A percentile compares a stretch with the other conserved stretches of the same genome.
Evolutionary conservation across 2,797 vertebrate species (phyloP).

Genomic region (Eulemur coronatus): DNA sequence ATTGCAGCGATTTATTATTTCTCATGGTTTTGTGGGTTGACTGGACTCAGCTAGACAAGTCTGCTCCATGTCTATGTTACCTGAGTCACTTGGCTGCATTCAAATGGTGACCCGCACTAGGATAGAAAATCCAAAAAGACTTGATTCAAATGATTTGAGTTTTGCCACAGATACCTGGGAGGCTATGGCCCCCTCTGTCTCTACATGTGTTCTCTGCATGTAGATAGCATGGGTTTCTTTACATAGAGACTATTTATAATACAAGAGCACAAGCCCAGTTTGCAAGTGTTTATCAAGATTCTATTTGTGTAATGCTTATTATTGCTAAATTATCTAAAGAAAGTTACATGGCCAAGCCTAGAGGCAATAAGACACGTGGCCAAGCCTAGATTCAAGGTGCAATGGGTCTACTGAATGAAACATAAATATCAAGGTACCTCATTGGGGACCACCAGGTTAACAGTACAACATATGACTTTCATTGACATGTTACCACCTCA

Average conservation of each 20-base stretch:
- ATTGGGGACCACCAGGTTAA: neutral
- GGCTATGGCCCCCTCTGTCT: neutral
- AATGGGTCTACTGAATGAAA: neutral
- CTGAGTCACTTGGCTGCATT: neutral
- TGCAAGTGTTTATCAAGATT: neutral
- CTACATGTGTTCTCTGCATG: neutral
- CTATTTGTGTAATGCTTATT: neutral
- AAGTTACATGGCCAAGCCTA: neutral
- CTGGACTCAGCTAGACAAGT: neutral
- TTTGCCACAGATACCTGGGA: neutral
- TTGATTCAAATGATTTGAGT: too few species aligned
- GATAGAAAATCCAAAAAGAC: neutral
- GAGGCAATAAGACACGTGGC: neutral
- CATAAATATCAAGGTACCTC: neutral
- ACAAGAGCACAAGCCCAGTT: neutral
- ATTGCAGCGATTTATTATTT: neutral
- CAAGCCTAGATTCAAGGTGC: too few species aligned
- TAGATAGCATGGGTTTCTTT: neutral
- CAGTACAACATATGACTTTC: neutral
- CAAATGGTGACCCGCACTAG: neutral
- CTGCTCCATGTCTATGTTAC: neutral
- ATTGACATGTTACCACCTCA: neutral
- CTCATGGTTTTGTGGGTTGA: neutral
- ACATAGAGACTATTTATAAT: neutral
- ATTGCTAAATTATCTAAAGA: neutral